Percentiles rank a stretch among this genome's conserved stretches.
Conservation (phyloP, 2,113 vertebrate genomes). For the Micromys minutus region DNA sequence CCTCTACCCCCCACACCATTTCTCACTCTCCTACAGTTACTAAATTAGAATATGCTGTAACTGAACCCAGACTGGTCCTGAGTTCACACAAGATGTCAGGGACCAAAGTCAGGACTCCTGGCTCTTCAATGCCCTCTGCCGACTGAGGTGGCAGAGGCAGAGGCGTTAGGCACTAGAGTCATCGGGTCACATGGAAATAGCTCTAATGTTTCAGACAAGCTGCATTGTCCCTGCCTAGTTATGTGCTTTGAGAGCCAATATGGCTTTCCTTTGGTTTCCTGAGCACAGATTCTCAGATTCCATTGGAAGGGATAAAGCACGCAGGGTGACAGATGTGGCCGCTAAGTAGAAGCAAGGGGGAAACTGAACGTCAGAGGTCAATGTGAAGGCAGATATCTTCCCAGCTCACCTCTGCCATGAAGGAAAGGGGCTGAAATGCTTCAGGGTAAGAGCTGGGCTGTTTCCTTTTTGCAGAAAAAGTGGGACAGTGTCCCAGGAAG, state of each 20-base stretch:
- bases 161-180: neutral
- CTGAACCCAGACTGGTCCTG: neutral
- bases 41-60: neutral
- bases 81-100: neutral
- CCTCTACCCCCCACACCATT: neutral
- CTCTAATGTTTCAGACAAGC: neutral
- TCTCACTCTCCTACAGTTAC: neutral
- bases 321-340: neutral
- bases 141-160: neutral
- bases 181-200: neutral
- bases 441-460: neutral
- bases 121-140: neutral
- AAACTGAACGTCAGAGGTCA: neutral
- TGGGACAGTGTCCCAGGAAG: slow-evolving; percentile 36
- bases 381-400: neutral
- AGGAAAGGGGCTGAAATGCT: neutral
- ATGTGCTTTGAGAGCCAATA: neutral
- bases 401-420: neutral
- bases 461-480: slow-evolving; percentile 69
- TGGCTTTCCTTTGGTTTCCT: neutral
- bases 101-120: neutral
- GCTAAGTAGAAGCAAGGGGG: neutral
- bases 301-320: neutral
- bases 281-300: neutral
- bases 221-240: neutral